phyloP scores from a whole-genome alignment of 2,113 vertebrate genomes.

The Microtus ochrogaster region DNA sequence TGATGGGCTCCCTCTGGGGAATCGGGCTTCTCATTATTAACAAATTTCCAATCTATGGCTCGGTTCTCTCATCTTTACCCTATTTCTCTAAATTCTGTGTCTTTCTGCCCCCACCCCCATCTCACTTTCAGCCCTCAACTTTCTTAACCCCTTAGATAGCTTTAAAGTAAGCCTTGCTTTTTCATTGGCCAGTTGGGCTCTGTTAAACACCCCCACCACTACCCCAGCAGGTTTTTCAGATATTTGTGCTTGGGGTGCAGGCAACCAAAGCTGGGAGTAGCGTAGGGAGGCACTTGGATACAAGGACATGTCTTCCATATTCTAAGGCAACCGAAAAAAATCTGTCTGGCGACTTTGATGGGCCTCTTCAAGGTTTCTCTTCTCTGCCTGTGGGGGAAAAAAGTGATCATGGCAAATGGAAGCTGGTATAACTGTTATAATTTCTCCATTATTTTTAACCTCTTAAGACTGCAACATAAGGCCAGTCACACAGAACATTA shows the following conservation, averaged over 20 bases:
- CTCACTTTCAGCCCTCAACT: neutral
- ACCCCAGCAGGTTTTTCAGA: neutral
- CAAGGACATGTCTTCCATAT: neutral
- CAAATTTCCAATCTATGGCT: conserved; percentile 75
- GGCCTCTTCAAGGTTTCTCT: neutral
- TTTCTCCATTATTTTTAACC: neutral
- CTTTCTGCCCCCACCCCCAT: neutral
- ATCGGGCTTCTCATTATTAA: conserved; percentile 72
- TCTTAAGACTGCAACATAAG: no score
- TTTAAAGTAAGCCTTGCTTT: neutral
- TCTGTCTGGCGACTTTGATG: neutral
- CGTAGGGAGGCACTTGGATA: neutral
- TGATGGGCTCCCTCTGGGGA: conserved; percentile 62
- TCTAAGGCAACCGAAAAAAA: neutral
- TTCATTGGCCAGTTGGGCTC: conserved; percentile 24
- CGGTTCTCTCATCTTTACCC: conserved; percentile 58
- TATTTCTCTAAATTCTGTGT: conserved; percentile 67
- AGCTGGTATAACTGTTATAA: neutral
- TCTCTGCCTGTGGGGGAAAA: neutral
- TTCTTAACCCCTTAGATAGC: conserved; percentile 33
- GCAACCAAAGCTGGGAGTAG: neutral
- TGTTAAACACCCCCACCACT: neutral
- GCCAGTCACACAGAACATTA: no score
- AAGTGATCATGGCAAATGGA: neutral
- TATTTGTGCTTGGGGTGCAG: neutral